Evolutionary conservation across 2,797 vertebrate species (phyloP).

Genomic region (Glyptemys insculpta): DNA sequence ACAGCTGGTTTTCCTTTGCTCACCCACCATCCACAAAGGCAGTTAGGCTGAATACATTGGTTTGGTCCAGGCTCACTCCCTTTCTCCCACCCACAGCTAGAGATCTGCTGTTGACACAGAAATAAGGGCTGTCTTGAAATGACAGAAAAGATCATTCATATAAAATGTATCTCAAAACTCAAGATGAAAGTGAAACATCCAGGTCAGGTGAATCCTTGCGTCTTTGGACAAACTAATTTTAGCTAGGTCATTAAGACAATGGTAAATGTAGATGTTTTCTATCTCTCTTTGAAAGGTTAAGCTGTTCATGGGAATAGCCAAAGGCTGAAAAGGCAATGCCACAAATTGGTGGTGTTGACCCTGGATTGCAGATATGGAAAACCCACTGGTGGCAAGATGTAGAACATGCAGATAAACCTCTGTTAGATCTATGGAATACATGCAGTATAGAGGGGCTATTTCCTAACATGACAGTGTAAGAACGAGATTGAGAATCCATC

Average conservation of each 20-base stretch:
- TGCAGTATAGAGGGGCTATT: neutral
- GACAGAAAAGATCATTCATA: neutral
- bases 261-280: neutral
- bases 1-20: neutral
- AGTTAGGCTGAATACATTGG: neutral
- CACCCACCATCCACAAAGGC: neutral
- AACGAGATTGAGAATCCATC: neutral
- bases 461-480: fast-evolving
- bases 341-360: neutral
- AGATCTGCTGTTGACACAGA: neutral
- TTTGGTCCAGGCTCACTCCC: neutral
- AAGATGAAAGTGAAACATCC: neutral
- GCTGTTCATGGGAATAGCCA: neutral
- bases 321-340: neutral
- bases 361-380: neutral
- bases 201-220: neutral
- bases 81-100: neutral
- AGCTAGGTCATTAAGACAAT: neutral
- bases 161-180: neutral
- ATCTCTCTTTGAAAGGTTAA: neutral
- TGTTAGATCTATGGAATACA: neutral
- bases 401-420: neutral
- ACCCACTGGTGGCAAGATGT: neutral
- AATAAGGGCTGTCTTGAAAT: neutral
- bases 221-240: neutral